These are phyloP conservation scores for Catharus minimus DNA, from an alignment of 2,113 vertebrate species.

Conservation along the genomic window DNA sequence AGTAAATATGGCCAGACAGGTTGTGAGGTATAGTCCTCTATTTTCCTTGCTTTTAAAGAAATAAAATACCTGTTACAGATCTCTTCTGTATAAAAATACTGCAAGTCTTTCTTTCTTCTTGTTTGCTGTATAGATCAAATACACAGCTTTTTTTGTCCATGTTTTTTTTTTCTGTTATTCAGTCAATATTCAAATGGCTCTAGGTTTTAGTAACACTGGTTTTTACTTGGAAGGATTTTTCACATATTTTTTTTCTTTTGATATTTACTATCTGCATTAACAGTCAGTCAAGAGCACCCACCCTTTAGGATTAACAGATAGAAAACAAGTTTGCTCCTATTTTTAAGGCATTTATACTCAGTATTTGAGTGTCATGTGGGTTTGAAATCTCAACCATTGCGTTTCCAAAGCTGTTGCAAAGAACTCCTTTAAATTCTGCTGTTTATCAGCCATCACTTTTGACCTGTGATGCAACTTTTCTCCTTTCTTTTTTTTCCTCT, in stretches of 20 bases:
- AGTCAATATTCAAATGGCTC: constrained; percentile 73
- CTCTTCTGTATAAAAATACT: constrained; percentile 81
- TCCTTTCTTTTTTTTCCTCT: background rate
- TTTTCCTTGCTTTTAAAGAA: constrained; percentile 74
- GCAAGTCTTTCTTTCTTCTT: constrained; percentile 66
- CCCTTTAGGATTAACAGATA: constrained; percentile 67
- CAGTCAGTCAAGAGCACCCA: constrained; percentile 68
- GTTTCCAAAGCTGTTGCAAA: constrained; percentile 40
- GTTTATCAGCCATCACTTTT: constrained; percentile 42
- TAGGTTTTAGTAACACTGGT: constrained; percentile 65
- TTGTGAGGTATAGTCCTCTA: constrained; percentile 76
- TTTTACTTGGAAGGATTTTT: constrained; percentile 65
- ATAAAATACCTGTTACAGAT: constrained; percentile 79
- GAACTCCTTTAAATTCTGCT: constrained; percentile 10
- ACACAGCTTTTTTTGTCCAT: constrained; percentile 51
- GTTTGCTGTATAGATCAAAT: constrained; percentile 60
- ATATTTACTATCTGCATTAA: constrained; percentile 43
- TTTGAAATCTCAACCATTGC: constrained; percentile 49
- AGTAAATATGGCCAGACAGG: constrained; percentile 75
- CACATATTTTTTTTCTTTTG: background rate
- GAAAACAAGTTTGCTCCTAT: constrained; percentile 71
- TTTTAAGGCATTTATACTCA: constrained; percentile 85
- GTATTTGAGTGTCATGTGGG: constrained; percentile 73
- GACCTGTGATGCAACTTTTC: constrained; percentile 7
- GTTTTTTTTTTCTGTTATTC: constrained; percentile 7